phyloP scores from a whole-genome alignment of 2,888 invertebrate genomes.

The Cosmopolites sordidus region DNA sequence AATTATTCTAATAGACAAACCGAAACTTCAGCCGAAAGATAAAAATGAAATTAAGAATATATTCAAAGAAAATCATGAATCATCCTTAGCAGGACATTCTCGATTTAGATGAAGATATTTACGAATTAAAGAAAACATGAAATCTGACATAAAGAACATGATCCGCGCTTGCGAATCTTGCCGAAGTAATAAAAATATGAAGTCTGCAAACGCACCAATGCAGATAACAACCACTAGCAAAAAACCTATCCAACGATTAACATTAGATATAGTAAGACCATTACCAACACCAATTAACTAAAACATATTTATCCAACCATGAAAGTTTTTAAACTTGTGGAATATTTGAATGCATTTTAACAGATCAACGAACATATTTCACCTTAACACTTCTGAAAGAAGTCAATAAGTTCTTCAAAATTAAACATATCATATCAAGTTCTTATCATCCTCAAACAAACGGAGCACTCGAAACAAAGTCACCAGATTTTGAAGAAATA shows the following conservation, averaged over 20 bases:
- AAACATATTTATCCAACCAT: background rate
- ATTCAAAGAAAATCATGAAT: slow-evolving; percentile 29
- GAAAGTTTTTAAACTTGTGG: too few species aligned
- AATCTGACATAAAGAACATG: slow-evolving; percentile 9
- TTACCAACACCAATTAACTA: background rate
- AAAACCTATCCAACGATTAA: slow-evolving; percentile 33
- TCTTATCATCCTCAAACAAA: slow-evolving; percentile 2
- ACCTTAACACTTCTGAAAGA: background rate
- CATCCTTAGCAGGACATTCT: slow-evolving; percentile 21
- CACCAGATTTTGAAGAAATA: slow-evolving; percentile 30
- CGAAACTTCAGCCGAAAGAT: slow-evolving; percentile 7
- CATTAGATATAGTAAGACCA: slow-evolving; percentile 34
- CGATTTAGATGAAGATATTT: slow-evolving; percentile 12
- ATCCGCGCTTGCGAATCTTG: slow-evolving; percentile 19
- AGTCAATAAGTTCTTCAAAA: background rate
- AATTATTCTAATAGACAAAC: slow-evolving; percentile 24
- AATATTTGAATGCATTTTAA: too few species aligned
- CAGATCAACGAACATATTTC: background rate
- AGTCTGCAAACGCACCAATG: slow-evolving; percentile 32
- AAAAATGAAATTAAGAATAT: slow-evolving; percentile 26
- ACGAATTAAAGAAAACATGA: slow-evolving; percentile 19
- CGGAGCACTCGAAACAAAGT: background rate
- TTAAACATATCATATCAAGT: background rate
- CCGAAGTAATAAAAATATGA: slow-evolving; percentile 28
- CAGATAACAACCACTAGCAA: slow-evolving; percentile 33